A percentile compares a stretch with the other conserved stretches of the same genome.
These are phyloP conservation scores for Anas capensis DNA, from an alignment of 2,797 vertebrate genomes.

Conservation along the genomic window DNA sequence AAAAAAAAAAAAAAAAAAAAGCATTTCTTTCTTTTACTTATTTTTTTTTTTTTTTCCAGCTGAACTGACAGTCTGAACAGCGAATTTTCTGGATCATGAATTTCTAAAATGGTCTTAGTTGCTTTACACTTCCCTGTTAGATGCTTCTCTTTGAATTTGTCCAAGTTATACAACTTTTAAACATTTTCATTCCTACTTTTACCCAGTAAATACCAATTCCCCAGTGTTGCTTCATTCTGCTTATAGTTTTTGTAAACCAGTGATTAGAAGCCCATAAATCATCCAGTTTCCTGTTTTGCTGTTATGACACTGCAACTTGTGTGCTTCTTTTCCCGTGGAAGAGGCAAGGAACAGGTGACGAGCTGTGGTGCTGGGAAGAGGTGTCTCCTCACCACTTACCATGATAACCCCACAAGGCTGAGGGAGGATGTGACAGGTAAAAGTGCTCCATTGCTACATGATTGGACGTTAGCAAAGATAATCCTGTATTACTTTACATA, in stretches of 20 bases:
- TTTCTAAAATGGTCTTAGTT: not conserved
- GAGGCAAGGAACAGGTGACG: not conserved
- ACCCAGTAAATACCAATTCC: not conserved
- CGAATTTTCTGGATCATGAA: not conserved
- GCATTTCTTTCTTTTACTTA: accelerated
- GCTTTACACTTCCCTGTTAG: not conserved
- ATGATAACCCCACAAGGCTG: accelerated
- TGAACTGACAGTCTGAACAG: not conserved
- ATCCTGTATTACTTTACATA: not conserved
- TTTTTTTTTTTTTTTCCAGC: not conserved
- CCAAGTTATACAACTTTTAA: not conserved
- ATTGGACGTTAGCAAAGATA: not conserved
- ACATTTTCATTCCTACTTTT: not conserved
- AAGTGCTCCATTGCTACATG: not conserved
- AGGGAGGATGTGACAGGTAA: not conserved
- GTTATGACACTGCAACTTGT: not conserved
- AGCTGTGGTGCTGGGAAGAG: not conserved
- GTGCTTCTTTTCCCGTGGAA: not conserved
- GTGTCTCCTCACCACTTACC: not conserved
- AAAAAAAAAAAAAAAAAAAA: not conserved
- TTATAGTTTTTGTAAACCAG: not conserved
- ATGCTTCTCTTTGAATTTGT: not conserved
- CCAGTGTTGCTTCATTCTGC: not conserved
- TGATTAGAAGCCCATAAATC: not conserved
- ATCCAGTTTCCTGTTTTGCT: not conserved